phyloP scores from a whole-genome alignment of 2,888 invertebrate species.

The Macaria liturata region DNA sequence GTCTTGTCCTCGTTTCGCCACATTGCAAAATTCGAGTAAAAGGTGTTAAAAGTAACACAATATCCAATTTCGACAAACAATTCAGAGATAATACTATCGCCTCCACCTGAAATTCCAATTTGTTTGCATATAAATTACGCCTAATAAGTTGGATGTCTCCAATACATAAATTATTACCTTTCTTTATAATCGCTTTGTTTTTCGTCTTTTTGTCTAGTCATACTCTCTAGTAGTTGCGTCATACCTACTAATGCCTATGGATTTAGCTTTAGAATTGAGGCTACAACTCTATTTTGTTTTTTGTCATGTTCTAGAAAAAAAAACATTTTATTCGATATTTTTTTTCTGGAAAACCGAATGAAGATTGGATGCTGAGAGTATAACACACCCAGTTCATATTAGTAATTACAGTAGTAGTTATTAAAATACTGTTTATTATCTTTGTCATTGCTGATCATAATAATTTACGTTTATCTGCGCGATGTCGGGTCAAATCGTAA shows the following conservation, averaged over 20 bases:
- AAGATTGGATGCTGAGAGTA: too few species aligned
- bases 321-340: too few species aligned
- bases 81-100: conserved; percentile 28
- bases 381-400: too few species aligned
- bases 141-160: conserved; percentile 29
- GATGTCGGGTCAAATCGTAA: conserved; percentile 57
- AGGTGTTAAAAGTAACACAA: neutral
- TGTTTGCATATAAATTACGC: conserved; percentile 34
- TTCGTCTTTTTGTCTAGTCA: conserved; percentile 15
- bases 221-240: too few species aligned
- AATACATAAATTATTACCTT: conserved; percentile 34
- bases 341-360: too few species aligned
- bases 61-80: conserved; percentile 11
- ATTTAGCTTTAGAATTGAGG: too few species aligned
- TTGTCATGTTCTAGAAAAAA: too few species aligned
- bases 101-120: conserved; percentile 25
- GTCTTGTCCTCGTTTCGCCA: neutral
- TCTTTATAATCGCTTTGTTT: conserved; percentile 24
- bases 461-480: conserved; percentile 25
- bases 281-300: too few species aligned
- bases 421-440: too few species aligned
- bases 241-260: too few species aligned
- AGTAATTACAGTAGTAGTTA: too few species aligned
- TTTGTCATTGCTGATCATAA: conserved; percentile 3
- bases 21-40: neutral